These are phyloP conservation scores for Drosophila neoperkinsi DNA, from an alignment of 2,888 invertebrate species.

Conservation along the genomic window DNA sequence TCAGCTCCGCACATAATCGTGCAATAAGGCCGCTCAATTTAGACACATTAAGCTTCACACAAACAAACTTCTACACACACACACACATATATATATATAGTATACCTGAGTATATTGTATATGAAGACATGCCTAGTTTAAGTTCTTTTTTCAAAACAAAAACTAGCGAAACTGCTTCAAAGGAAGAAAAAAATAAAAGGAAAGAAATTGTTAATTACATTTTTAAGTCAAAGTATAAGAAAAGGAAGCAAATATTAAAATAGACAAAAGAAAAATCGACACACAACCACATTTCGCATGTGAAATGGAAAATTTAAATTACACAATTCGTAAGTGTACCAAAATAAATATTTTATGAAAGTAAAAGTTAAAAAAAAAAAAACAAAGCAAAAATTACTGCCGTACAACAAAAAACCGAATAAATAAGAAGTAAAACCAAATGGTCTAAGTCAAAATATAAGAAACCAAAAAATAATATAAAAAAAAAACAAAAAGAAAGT, in stretches of 20 bases:
- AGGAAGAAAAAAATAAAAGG: conserved; percentile 47
- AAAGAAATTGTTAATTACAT: conserved; percentile 83
- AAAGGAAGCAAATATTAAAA: conserved; percentile 29
- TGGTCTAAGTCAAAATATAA: conserved; percentile 64
- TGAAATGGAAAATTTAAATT: conserved; percentile 30
- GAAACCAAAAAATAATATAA: neutral
- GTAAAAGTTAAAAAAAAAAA: conserved; percentile 55
- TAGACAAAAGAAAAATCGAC: conserved; percentile 2
- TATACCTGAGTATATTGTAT: conserved; percentile 33
- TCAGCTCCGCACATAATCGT: conserved; percentile 98
- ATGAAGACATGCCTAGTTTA: conserved; percentile 58
- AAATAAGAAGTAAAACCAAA: conserved; percentile 41
- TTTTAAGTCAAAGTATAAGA: conserved; percentile 75
- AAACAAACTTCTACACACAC: conserved; percentile 23
- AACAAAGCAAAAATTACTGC: conserved; percentile 76
- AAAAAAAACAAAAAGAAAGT: conserved; percentile 42
- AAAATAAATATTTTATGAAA: conserved; percentile 49
- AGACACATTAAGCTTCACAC: conserved; percentile 60
- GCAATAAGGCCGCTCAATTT: conserved; percentile 88
- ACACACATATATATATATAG: conserved; percentile 26
- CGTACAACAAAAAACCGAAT: conserved; percentile 69
- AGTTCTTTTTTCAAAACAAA: conserved; percentile 68
- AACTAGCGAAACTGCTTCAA: conserved; percentile 66
- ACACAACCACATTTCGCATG: conserved; percentile 50
- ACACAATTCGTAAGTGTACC: conserved; percentile 40